Conservation (phyloP, 2,113 vertebrate genomes). For the Myanophis thanlyinensis region DNA sequence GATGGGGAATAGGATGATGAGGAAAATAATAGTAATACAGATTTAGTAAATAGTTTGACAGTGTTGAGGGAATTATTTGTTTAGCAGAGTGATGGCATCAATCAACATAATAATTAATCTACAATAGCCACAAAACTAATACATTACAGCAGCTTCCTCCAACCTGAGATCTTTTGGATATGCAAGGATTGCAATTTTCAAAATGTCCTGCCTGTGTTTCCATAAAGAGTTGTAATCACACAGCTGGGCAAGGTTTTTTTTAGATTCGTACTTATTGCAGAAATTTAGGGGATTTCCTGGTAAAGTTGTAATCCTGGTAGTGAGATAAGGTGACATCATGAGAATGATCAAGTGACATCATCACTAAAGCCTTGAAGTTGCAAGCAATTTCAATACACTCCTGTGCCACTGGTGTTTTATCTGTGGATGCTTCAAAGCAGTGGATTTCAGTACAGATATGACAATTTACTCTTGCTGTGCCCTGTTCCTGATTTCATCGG, state of each 20-base stretch:
- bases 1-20: too few species aligned
- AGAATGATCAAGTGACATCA: background rate
- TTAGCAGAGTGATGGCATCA: too few species aligned
- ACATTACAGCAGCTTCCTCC: background rate
- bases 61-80: too few species aligned
- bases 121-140: background rate
- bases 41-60: too few species aligned
- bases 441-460: background rate
- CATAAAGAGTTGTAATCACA: background rate
- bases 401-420: background rate
- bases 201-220: background rate
- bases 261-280: background rate
- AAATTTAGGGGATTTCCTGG: background rate
- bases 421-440: background rate
- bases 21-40: too few species aligned
- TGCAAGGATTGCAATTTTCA: background rate
- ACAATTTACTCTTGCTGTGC: background rate
- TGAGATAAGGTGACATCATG: background rate
- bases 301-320: background rate
- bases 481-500: background rate
- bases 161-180: background rate
- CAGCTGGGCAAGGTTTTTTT: background rate
- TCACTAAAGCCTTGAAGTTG: background rate
- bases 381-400: background rate
- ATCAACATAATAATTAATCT: too few species aligned